phyloP scores from a whole-genome alignment of 2,113 vertebrate genomes.

The Scytalopus superciliaris region DNA sequence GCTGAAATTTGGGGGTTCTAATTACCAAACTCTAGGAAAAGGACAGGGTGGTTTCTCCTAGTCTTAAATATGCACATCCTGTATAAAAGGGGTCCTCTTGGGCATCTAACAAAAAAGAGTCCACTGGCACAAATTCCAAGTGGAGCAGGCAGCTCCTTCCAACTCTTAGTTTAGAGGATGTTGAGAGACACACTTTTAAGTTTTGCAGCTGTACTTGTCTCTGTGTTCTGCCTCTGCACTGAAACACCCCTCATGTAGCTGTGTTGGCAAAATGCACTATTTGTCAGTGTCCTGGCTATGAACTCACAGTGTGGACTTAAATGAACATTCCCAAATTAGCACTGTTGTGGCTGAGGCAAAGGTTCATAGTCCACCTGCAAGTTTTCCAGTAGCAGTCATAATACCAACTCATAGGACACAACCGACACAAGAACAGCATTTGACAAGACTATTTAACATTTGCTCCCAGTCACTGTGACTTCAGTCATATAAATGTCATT shows the following conservation, averaged over 20 bases:
- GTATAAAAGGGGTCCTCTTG: not conserved
- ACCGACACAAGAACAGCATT: not conserved
- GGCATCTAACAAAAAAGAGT: not conserved
- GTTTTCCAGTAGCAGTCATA: not conserved
- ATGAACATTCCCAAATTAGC: not conserved
- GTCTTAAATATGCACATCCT: not conserved
- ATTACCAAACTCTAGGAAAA: not conserved
- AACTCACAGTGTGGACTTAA: not conserved
- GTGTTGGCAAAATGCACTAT: not conserved
- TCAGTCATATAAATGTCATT: not conserved
- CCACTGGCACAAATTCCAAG: not conserved
- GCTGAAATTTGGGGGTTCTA: not conserved
- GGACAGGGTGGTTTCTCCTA: not conserved
- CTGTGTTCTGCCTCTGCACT: not conserved
- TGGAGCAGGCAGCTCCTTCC: not conserved
- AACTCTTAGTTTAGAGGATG: not conserved
- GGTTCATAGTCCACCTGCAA: not conserved
- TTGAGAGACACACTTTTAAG: not conserved
- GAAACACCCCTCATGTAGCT: not conserved
- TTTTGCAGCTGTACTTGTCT: not conserved
- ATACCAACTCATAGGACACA: not conserved
- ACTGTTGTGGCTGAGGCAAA: not conserved
- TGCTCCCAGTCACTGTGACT: not conserved
- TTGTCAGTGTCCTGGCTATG: not conserved
- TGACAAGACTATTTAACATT: not conserved